Percentiles rank a stretch among this genome's conserved stretches.
Evolutionary conservation across 2,797 vertebrate species (phyloP).

Genomic region (Allenopithecus nigroviridis): DNA sequence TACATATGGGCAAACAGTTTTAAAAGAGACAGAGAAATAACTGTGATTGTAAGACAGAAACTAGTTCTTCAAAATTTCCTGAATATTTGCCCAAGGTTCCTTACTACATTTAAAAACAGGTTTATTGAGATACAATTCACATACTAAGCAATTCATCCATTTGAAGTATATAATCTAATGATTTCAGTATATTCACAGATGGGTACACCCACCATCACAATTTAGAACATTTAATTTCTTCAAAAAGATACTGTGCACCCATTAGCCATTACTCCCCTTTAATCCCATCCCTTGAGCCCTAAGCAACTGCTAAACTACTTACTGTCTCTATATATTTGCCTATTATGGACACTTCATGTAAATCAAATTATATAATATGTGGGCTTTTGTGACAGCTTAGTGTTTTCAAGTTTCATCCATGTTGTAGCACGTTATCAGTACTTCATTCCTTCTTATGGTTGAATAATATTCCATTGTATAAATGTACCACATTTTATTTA

Average conservation of each 20-base stretch:
- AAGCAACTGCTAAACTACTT: not conserved
- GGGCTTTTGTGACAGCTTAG: not conserved
- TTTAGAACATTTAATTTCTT: not conserved
- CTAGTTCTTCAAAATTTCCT: slow-evolving; percentile 8
- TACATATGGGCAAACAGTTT: not conserved
- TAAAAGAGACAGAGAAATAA: not conserved
- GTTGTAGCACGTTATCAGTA: not conserved
- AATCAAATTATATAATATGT: not conserved
- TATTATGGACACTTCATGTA: not conserved
- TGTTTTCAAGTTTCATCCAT: not conserved
- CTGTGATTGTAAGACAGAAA: not conserved
- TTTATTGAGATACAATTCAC: not conserved
- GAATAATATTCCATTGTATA: not conserved
- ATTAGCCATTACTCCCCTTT: not conserved
- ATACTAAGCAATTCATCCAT: not conserved
- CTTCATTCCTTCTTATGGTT: not conserved
- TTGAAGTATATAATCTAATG: not conserved
- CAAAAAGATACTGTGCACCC: not conserved
- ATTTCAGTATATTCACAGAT: not conserved
- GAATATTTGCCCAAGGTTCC: not conserved
- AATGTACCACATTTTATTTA: not conserved
- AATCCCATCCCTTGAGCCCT: not conserved
- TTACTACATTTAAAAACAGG: not conserved
- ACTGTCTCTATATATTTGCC: not conserved
- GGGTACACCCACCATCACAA: not conserved